Base-by-base conservation (phyloP, 2,888 invertebrate species). In the Dicycla oo region DNA sequence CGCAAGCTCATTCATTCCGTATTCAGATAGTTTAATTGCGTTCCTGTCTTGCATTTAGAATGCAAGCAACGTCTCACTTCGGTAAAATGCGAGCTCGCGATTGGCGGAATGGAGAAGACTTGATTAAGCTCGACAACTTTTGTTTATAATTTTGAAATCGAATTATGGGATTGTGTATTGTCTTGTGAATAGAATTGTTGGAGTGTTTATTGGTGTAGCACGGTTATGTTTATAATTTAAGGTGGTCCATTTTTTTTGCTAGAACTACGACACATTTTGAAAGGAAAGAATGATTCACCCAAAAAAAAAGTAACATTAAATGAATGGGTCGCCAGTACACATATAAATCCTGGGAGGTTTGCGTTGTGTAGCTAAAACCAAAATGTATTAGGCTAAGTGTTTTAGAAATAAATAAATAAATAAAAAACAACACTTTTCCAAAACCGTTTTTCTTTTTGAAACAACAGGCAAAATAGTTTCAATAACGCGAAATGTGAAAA, bases 11-110 rank as follows among this genome's bases (percentile, higher is more conserved):
- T 87, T 88, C 86, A 89, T 89, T 90, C 84, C 70, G 87, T 88
- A 90, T 91, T 92, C 91, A 88, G 87, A 88, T 88, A 88, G 91
- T 89, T 89, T 91, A 92, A 92, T 92, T 91, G 89, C 87, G 86
- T 87, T 87, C 86, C 88, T 82, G 86, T 85, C 88, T 87, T 88
- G 88, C 89, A 90, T 91, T 91, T 88, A 76, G 86, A 86, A 92
- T 91, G 89, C 88, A 89, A 89, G 86, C 83, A 81, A 81, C 84
- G 89, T 88, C 84, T 81, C 79, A 84, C 83, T 87, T 81, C 65
- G 65, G 80, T 78, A 82, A 85, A 86, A 85, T 77, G 80, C 75
- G 72, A 67, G 66, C 76, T 75, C 66, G 58, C 80, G 70, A 86
- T 84, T 80, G 87, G 78, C 54, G 77, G 75, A 81, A 79, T 70